Conservation (phyloP, 1,140 invertebrate species). For the Diprion similis region DNA sequence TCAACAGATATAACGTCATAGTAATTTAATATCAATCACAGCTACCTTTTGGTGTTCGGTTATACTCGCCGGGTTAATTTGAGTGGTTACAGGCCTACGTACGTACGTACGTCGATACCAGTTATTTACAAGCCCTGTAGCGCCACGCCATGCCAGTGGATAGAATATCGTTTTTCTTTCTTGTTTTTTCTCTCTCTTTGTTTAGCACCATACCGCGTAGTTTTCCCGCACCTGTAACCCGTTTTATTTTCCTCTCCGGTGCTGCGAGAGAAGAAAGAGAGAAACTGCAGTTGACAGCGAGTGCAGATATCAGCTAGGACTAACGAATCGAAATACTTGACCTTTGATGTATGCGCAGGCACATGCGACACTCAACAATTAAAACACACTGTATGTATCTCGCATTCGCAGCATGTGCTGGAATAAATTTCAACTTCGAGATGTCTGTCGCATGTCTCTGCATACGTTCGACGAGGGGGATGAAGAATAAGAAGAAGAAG, state of each 20-base stretch:
- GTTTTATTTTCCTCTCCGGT: not conserved
- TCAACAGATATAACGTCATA: conserved; percentile 35
- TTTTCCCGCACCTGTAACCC: not conserved
- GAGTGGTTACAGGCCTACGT: no score
- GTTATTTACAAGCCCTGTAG: not conserved
- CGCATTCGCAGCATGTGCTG: conserved; percentile 37
- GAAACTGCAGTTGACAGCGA: not conserved
- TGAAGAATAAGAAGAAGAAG: not conserved
- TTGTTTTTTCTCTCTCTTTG: not conserved
- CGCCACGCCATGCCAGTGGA: not conserved
- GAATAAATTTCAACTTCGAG: conserved; percentile 51
- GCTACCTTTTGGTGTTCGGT: not conserved
- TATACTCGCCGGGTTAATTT: no score
- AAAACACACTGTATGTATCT: conserved; percentile 37
- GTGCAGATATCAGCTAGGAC: not conserved
- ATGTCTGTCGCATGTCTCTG: conserved; percentile 52
- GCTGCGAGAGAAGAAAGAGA: not conserved
- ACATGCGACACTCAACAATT: conserved; percentile 33
- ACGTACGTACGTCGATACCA: not conserved
- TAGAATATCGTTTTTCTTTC: no score
- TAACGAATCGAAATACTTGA: conserved; percentile 6
- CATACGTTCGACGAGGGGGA: conserved; percentile 37
- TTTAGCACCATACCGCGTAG: not conserved
- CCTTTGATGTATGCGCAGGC: conserved; percentile 30
- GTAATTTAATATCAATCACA: conserved; percentile 17